Base-by-base conservation (phyloP, 2,797 vertebrate species). In the Hydrolagus colliei region DNA sequence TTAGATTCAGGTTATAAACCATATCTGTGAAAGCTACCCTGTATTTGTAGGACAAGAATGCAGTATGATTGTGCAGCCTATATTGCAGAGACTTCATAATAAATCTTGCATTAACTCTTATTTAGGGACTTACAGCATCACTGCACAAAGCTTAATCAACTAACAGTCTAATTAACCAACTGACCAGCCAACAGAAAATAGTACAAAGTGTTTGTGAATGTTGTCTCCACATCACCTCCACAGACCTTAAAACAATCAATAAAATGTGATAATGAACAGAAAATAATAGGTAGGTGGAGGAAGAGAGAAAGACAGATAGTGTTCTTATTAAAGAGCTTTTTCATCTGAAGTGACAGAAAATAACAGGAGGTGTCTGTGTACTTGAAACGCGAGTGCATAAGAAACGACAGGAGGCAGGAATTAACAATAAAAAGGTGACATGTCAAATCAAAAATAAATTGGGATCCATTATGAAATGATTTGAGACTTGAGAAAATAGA, bases 371-470 rank as follows among this genome's bases (percentile, higher is more conserved):
- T 84, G 65, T 71, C 79, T 35, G 79, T 71, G 27, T 12, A 65
- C 14, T 32, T 84, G 79, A 71, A 84, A 65, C 79, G 68, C 71
- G 63, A 68, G 63, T 68, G 22, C 71, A 41, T 52, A 84, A 18
- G 16, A 20, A 71, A 65, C 71, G 62, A 20, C 79, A 84, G 79
- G n/a, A 84, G 68, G 32, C 63, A 27, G 52, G 79, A 84, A 84
- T 68, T 84, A 63, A 71, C 79, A 84, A 71, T 65, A 84, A 71
- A 84, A 84, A 20, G 65, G 67, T 84, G 63, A 84, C 65, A 68
- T 84, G 65, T 68, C 79, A 71, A 18, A 84, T 84, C 62, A 84
- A 71, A 84, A 84, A 68, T 84, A 63, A 67, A 71, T 71, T 63
- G 68, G 65, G 79, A 84, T 84, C 65, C 41, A 68, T 84, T 84